These are phyloP conservation scores for Callorhinus ursinus DNA, from an alignment of 2,113 vertebrate genomes.

Conservation along the genomic window DNA sequence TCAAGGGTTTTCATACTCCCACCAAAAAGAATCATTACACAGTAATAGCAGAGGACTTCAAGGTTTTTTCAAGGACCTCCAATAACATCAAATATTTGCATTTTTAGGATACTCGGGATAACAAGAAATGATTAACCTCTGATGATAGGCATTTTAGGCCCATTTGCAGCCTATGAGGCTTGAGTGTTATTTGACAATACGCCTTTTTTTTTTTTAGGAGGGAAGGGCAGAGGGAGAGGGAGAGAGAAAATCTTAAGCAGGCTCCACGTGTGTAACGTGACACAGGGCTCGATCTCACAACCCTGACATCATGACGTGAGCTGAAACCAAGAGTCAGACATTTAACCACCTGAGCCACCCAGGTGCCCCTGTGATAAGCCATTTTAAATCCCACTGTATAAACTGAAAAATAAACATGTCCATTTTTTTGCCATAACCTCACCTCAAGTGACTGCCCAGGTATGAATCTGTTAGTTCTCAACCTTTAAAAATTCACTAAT, in stretches of 20 bases:
- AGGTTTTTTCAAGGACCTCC: not conserved
- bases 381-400: constrained; percentile 16
- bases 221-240: not conserved
- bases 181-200: constrained; percentile 26
- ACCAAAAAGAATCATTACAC: not conserved
- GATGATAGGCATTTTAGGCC: not conserved
- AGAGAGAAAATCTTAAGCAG: not conserved
- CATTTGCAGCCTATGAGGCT: not conserved
- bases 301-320: not conserved
- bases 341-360: not conserved
- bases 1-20: not conserved
- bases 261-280: not conserved
- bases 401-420: not conserved
- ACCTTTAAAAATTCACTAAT: not conserved
- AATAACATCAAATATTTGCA: not conserved
- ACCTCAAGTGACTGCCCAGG: not conserved
- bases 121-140: not conserved
- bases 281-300: not conserved
- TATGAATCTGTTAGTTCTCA: not conserved
- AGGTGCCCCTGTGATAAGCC: not conserved
- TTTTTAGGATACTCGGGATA: not conserved
- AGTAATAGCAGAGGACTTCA: not conserved
- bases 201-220: not conserved
- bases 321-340: not conserved
- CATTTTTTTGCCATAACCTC: not conserved